Evolutionary conservation across 2,888 invertebrate species (phyloP), one percentile per base, ranked within the genome.

Genomic region (Apodemia duryi): DNA sequence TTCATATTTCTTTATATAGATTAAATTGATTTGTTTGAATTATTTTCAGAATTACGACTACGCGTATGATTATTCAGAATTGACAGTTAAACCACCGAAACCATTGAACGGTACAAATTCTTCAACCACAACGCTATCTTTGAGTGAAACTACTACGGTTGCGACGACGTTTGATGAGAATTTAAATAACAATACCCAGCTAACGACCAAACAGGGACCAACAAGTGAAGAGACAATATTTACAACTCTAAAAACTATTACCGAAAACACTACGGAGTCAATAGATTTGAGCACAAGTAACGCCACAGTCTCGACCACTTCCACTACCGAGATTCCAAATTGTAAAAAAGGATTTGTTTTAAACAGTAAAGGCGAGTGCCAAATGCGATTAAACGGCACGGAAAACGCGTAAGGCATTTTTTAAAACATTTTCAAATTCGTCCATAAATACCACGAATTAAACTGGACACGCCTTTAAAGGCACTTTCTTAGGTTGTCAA

Each of bases 21-120:
- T 3, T 38, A 13, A 51, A 35, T 43, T n/a, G 49, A 4, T 49
- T 49, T 49, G n/a, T 7, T 49, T 49, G 4, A 46, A n/a, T 46
- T 49, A 49, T 11, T 74, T 93, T 92, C 86, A 95, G 95, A 95
- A 94, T 77, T 95, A 95, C 72, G 95, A 95, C 83, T 95, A 95
- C 77, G 93, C 94, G 63, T 95, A 95, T 78, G 95, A 95, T 79
- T 95, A 95, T 75, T 91, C 94, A 5, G 95, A 95, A 76, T 93
- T 95, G 82, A 95, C 95, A 29, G 88, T 95, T 76, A 95, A 95
- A 84, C 95, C 95, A 68, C 77, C 81, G 60, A 90, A 85, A 80
- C 91, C 91, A 74, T 77, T 82, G 76, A 87, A 84, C 69, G 72
- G 71, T 68, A 80, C 82, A 57, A 81, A 68, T 61, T 69, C 78